Percentiles rank a stretch among this genome's conserved stretches.
These are phyloP conservation scores for Leptura quadrifasciata DNA, from an alignment of 2,888 invertebrate genomes.

Conservation along the genomic window DNA sequence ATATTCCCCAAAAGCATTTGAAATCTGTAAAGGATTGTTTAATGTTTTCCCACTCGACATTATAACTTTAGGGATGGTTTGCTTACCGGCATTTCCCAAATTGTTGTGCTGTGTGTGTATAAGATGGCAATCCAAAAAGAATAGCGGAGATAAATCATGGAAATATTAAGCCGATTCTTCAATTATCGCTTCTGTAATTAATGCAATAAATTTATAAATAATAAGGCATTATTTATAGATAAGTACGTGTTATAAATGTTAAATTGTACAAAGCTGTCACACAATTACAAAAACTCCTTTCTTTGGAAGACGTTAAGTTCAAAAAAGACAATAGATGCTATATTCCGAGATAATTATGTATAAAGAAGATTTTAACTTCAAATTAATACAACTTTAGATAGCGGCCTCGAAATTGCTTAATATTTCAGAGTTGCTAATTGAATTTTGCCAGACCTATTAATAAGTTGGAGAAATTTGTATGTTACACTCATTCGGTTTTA, in stretches of 20 bases:
- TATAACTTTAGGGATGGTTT: too few species aligned
- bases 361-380: constrained; percentile 53
- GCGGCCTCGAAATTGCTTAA: constrained; percentile 64
- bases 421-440: constrained; percentile 67
- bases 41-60: too few species aligned
- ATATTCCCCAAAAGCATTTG: too few species aligned
- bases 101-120: too few species aligned
- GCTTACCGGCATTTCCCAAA: too few species aligned
- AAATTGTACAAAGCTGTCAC: neutral
- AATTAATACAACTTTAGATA: constrained; percentile 64
- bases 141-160: too few species aligned
- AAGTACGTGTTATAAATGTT: neutral
- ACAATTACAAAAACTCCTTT: neutral
- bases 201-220: too few species aligned
- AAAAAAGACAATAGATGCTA: constrained; percentile 16
- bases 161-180: too few species aligned
- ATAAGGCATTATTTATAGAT: too few species aligned
- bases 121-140: too few species aligned
- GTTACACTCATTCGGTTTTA: constrained; percentile 60
- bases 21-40: too few species aligned
- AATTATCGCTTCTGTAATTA: too few species aligned
- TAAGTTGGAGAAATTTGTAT: constrained; percentile 65
- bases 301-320: neutral
- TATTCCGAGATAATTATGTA: constrained; percentile 32
- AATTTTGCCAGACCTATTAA: constrained; percentile 68